Evolutionary conservation across 2,797 vertebrate species (phyloP).

Genomic region (Ceyx erithaca): DNA sequence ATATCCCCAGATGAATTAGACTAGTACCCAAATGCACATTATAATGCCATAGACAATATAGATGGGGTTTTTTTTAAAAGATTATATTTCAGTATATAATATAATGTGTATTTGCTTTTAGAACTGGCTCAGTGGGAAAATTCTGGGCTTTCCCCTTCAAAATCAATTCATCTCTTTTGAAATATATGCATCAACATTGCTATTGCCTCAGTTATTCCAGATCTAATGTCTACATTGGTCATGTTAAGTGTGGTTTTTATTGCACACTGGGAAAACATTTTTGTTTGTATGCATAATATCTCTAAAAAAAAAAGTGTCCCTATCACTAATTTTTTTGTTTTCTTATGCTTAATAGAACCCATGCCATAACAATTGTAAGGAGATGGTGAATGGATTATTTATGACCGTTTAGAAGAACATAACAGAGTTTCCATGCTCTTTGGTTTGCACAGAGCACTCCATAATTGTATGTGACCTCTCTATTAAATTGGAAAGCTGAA

Average conservation of each 20-base stretch:
- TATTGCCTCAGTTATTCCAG: not conserved
- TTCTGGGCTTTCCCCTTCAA: not conserved
- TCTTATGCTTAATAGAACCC: not conserved
- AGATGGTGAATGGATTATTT: not conserved
- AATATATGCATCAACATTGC: not conserved
- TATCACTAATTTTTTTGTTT: not conserved
- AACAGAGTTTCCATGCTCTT: not conserved
- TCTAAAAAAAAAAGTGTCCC: not conserved
- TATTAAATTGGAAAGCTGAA: not conserved
- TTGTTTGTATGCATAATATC: not conserved
- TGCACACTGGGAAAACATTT: not conserved
- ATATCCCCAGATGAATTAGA: not conserved
- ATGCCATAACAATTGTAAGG: not conserved
- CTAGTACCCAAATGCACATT: not conserved
- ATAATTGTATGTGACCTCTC: not conserved
- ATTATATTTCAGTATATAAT: not conserved
- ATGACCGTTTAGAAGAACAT: not conserved
- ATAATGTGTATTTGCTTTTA: not conserved
- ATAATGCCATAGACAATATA: not conserved
- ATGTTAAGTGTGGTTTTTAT: not conserved
- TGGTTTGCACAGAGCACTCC: not conserved
- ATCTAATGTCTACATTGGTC: not conserved
- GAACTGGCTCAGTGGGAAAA: not conserved
- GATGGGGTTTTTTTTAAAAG: fast-evolving
- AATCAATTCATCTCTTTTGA: not conserved